Evolutionary conservation across 1,140 invertebrate genomes (phyloP).

Genomic region (Drosophila sp.): DNA sequence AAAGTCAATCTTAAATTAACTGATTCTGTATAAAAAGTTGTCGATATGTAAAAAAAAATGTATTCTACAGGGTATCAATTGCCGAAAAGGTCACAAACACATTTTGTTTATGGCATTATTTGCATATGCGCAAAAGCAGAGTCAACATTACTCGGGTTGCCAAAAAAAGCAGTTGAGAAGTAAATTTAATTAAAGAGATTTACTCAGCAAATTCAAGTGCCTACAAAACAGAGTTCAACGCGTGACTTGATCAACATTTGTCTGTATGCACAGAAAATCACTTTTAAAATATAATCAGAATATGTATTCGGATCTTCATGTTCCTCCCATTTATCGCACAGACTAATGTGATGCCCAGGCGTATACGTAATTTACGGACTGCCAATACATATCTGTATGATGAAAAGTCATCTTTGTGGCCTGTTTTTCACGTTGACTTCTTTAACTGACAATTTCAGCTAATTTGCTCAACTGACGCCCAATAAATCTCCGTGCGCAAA

Average conservation of each 20-base stretch:
- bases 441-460: conserved; percentile 78
- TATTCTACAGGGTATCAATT: conserved; percentile 21
- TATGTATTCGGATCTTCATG: not conserved
- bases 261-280: conserved; percentile 5
- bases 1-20: too few species aligned
- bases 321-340: conserved; percentile 7
- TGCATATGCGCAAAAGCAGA: conserved; percentile 55
- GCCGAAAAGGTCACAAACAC: conserved; percentile 27
- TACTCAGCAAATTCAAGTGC: conserved; percentile 33
- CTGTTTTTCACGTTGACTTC: conserved; percentile 26
- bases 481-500: conserved; percentile 78
- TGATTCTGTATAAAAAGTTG: too few species aligned
- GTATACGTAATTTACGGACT: conserved; percentile 3
- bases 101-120: conserved; percentile 65
- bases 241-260: conserved; percentile 20
- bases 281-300: not conserved
- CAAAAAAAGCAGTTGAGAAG: conserved; percentile 33
- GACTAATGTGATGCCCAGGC: conserved; percentile 21
- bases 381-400: not conserved
- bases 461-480: conserved; percentile 78
- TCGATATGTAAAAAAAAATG: not conserved
- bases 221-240: conserved; percentile 1
- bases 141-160: conserved; percentile 48
- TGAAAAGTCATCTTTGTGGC: not conserved
- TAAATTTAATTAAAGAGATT: conserved; percentile 72